phyloP scores from a whole-genome alignment of 2,888 invertebrate genomes.

The Protula sp. region DNA sequence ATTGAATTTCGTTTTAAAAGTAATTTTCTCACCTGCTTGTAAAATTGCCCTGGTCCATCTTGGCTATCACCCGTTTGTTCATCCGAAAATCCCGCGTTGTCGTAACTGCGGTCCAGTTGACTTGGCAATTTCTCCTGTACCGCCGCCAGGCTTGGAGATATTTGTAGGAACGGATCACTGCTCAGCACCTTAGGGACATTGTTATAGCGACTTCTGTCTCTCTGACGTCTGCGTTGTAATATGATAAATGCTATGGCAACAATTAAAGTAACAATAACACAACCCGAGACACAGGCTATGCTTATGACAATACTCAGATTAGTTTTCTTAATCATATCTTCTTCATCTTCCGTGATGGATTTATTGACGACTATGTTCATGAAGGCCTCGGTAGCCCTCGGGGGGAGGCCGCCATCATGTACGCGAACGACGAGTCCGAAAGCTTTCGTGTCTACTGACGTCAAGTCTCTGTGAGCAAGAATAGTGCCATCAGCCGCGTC shows the following conservation, averaged over 20 bases:
- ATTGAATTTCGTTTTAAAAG: no score
- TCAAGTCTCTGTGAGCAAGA: background rate
- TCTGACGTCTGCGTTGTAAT: background rate
- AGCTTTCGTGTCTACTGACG: background rate
- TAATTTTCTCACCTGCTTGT: no score
- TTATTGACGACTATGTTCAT: slow-evolving; percentile 16
- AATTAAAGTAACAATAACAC: slow-evolving; percentile 14
- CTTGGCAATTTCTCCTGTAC: no score
- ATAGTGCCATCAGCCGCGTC: slow-evolving; percentile 7
- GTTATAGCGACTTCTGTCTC: background rate
- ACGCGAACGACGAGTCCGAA: slow-evolving; percentile 10
- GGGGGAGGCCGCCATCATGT: slow-evolving; percentile 8
- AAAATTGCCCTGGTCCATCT: no score
- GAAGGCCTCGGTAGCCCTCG: slow-evolving; percentile 7
- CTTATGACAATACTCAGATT: slow-evolving; percentile 18
- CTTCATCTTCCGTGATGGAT: slow-evolving; percentile 1
- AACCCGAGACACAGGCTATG: slow-evolving; percentile 13
- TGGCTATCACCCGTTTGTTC: no score
- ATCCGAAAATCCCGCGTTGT: no score
- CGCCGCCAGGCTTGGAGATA: no score
- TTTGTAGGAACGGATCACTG: no score
- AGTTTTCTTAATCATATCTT: slow-evolving; percentile 1
- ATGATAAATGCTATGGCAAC: slow-evolving; percentile 12
- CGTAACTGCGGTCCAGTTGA: no score
- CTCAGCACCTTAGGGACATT: background rate